phyloP scores from a whole-genome alignment of 2,797 vertebrate genomes.

The Buceros bicornis region DNA sequence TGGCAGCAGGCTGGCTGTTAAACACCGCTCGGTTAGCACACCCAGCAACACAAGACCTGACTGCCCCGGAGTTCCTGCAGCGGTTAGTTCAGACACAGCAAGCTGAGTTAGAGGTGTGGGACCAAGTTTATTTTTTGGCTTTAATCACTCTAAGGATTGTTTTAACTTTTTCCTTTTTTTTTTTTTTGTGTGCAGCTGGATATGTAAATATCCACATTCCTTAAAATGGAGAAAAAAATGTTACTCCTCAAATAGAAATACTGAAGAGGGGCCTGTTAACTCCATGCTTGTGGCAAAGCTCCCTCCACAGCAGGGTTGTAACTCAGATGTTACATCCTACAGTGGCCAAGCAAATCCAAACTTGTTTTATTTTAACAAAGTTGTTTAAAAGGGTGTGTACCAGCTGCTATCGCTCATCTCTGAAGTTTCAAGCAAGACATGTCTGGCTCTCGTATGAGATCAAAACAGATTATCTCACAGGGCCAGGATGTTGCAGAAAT shows the following conservation, averaged over 20 bases:
- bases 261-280: not conserved
- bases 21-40: not conserved
- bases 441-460: slow-evolving; percentile 51
- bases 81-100: not conserved
- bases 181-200: not conserved
- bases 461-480: slow-evolving; percentile 53
- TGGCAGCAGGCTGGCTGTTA: not conserved
- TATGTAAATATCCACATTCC: slow-evolving; percentile 26
- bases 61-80: not conserved
- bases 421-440: slow-evolving; percentile 48
- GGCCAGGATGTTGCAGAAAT: slow-evolving; percentile 62
- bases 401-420: slow-evolving; percentile 11
- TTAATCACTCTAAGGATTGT: not conserved
- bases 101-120: not conserved
- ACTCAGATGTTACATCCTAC: slow-evolving; percentile 48
- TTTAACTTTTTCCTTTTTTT: not conserved
- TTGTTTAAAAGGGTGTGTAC: slow-evolving; percentile 43
- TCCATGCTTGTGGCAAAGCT: slow-evolving; percentile 42
- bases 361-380: slow-evolving; percentile 55
- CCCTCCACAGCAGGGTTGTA: not conserved
- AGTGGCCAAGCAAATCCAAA: slow-evolving; percentile 68
- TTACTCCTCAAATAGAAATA: not conserved
- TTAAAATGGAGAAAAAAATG: slow-evolving; percentile 8
- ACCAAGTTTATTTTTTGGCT: slow-evolving; percentile 22
- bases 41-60: not conserved